Conservation (phyloP, 2,113 vertebrate genomes). For the Lophotis ruficrista region DNA sequence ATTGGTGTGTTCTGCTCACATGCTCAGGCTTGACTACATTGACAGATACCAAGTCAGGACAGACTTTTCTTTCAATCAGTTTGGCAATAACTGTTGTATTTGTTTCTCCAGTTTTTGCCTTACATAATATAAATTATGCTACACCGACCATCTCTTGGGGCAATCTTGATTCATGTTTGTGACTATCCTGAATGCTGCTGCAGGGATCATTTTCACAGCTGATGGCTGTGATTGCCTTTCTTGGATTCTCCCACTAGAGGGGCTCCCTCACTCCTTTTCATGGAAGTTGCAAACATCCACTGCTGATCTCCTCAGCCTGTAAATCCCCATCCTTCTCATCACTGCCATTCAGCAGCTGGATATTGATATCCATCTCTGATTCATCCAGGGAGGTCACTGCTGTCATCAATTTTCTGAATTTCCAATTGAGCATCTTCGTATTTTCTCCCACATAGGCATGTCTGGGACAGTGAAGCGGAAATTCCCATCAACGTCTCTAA, state of each 20-base stretch:
- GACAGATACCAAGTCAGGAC: not conserved
- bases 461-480: not conserved
- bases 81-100: not conserved
- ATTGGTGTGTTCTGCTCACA: accelerated
- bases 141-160: not conserved
- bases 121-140: not conserved
- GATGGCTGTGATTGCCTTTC: not conserved
- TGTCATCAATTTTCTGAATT: not conserved
- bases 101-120: not conserved
- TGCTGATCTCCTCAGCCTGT: not conserved
- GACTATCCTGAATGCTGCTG: not conserved
- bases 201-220: not conserved
- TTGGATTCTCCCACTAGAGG: not conserved
- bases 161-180: not conserved
- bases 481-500: not conserved
- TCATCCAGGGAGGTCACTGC: not conserved
- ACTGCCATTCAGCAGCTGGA: not conserved
- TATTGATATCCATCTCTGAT: not conserved
- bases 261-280: not conserved
- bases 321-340: not conserved
- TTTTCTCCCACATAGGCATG: not conserved
- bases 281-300: not conserved
- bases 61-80: not conserved
- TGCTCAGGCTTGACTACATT: not conserved
- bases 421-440: not conserved